Conservation (phyloP, 2,113 vertebrate species). For the Trichechus manatus region DNA sequence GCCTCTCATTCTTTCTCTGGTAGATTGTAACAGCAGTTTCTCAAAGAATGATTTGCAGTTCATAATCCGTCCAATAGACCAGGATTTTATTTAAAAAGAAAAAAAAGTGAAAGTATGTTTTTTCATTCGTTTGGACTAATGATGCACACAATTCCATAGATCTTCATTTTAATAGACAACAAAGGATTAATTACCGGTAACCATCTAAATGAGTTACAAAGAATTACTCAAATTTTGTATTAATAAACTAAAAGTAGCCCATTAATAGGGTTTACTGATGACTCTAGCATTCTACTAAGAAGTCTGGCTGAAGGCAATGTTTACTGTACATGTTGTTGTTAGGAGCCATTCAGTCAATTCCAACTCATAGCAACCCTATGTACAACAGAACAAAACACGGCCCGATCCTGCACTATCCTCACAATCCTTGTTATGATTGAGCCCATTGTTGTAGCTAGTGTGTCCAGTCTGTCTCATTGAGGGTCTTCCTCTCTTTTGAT, state of each 20-base stretch:
- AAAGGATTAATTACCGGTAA: neutral
- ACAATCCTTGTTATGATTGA: too few relatives aligned
- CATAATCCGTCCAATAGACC: neutral
- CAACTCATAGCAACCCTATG: too few relatives aligned
- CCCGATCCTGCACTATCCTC: too few relatives aligned
- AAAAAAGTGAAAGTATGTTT: neutral
- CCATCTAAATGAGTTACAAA: neutral
- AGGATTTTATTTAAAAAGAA: neutral
- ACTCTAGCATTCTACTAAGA: neutral
- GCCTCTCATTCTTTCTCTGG: neutral
- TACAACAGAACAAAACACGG: too few relatives aligned
- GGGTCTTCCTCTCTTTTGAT: too few relatives aligned
- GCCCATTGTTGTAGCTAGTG: too few relatives aligned
- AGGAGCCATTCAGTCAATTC: too few relatives aligned
- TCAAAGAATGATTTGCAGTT: neutral
- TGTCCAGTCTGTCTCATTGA: too few relatives aligned
- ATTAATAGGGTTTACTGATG: neutral
- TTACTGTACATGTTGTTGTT: neutral
- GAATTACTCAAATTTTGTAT: neutral
- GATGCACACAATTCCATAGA: neutral
- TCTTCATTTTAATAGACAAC: neutral
- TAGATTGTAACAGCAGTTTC: neutral
- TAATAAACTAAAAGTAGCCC: neutral
- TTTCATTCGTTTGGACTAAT: neutral
- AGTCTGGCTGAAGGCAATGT: neutral